Evolutionary conservation across 2,888 invertebrate genomes (phyloP), one percentile per base, ranked within the genome.

Genomic region (Lomographa bimaculata): DNA sequence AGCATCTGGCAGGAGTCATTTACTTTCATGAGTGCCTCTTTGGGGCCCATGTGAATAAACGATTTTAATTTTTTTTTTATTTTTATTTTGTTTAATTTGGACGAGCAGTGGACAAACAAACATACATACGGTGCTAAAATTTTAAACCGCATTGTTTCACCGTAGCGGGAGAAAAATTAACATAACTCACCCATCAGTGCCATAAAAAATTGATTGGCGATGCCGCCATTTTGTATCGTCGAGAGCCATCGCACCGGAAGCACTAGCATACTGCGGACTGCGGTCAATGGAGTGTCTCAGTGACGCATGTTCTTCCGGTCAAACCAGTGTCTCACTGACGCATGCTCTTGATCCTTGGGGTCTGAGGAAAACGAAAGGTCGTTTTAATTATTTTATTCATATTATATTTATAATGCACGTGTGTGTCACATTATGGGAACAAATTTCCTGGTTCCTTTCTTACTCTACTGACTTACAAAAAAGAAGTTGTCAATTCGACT

Each of bases 181-280:
- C n/a, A n/a, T n/a, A 14, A 67, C 83, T 74, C 43, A 89, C 87
- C 83, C 87, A 89, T 87, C 5, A 77, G 57, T 14, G 87, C 85
- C 87, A 89, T 87, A 29, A 86, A 60, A 51, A 86, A 77, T 49
- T 89, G 87, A 55, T 83, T 87, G 55, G 68, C 60, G 42, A 81
- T 65, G 16, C 85, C 86, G 48, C 83, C 84, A 58, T 78, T 46
- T 60, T 75, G 72, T 54, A 85, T 62, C 53, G 71, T 64, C 46
- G 72, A 65, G 50, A 84, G 57, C 87, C 86, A 86, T 64, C 69
- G 65, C 54, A 67, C 58, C 49, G 81, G 76, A 57, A 78, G 55
- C 45, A 64, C 46, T 29, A 80, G 64, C 86, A 86, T 86, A 54
- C 54, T 72, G 67, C 57, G 57, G 25, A 37, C 57, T 56, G 47